phyloP scores from a whole-genome alignment of 2,797 vertebrate species.

The Silurus aristotelis region DNA sequence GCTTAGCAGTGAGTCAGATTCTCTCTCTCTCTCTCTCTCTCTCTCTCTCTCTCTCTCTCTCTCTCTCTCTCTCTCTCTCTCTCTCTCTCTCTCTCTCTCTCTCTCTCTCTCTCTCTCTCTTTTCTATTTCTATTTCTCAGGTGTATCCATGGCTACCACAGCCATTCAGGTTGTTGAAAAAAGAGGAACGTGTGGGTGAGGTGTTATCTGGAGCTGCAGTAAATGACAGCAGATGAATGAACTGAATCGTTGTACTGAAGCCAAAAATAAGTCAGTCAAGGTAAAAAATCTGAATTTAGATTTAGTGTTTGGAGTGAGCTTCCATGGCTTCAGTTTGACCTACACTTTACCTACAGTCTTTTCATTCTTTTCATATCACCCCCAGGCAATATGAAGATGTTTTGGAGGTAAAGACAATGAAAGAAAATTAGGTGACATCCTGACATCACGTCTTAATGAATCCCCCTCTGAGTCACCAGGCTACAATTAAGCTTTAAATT shows the following conservation, averaged over 20 bases:
- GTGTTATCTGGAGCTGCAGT: constrained; percentile 38
- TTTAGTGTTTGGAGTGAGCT: neutral
- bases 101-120: constrained; percentile 33
- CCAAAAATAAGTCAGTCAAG: constrained; percentile 15
- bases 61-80: constrained; percentile 35
- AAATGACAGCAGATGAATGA: constrained; percentile 33
- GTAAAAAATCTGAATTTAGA: constrained; percentile 12
- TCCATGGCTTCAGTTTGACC: neutral
- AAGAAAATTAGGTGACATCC: neutral
- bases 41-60: constrained; percentile 25
- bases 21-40: constrained; percentile 33
- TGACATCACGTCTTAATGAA: neutral
- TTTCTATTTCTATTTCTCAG: constrained; percentile 26
- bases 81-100: constrained; percentile 32
- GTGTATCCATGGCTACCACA: constrained; percentile 58
- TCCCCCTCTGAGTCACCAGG: neutral
- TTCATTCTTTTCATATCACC: too few species aligned
- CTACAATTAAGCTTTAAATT: neutral
- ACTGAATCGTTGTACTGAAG: constrained; percentile 23
- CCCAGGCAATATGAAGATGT: neutral
- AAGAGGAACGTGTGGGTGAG: constrained; percentile 49
- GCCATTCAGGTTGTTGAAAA: constrained; percentile 47
- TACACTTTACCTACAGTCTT: too few species aligned
- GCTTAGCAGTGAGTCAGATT: constrained; percentile 44
- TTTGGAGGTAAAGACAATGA: neutral